Base-by-base conservation (phyloP, 2,797 vertebrate species). In the Heliangelus exortis region DNA sequence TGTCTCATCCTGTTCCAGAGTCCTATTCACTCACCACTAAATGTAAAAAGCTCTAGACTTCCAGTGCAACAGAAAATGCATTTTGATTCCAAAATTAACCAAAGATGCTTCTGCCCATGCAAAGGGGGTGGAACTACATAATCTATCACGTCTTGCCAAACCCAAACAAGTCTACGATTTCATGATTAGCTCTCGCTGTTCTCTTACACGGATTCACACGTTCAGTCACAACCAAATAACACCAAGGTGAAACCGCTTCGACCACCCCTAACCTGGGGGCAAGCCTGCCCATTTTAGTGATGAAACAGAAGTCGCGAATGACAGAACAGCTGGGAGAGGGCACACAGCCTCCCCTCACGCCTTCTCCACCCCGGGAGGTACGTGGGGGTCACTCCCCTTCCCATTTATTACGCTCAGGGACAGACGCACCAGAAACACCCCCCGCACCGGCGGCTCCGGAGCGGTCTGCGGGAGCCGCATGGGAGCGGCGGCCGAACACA, bases 191-290 rank as follows among this genome's bases (percentile, higher is more conserved):
- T 45, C 16, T 45, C 43, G 19, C 43, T 17, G 19, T 10, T 26
- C 39, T 48, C 33, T 14, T 4, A 22, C 0, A 2, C 1, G 4
- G 31, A 12, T 59, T 61, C 58, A 12, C 15, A 3, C 2, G 10
- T 4, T 9, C 57, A 12, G 21, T 7, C 31, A 21, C n/a, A 15
- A 4, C 1, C 55, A 20, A 14, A 2, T 1, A 47, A 26, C 39
- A 5, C 23, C 48, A 4, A 11, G 8, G 23, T 2, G 18, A 25
- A n/a, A 12, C 0, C 0, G 25, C n/a, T 43, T 7, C 21, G 2
- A 4, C 18, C 22, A 4, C 25, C 58, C 31, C 10, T 10, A 3
- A 6, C 1, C 20, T 3, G 62, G 45, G 25, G 48, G 15, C 1
- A 12, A 28, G 5, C 3, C 62, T 8, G 51, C 23, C n/a, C 34